phyloP scores from a whole-genome alignment of 2,888 invertebrate species.

The Heliconius cydno region DNA sequence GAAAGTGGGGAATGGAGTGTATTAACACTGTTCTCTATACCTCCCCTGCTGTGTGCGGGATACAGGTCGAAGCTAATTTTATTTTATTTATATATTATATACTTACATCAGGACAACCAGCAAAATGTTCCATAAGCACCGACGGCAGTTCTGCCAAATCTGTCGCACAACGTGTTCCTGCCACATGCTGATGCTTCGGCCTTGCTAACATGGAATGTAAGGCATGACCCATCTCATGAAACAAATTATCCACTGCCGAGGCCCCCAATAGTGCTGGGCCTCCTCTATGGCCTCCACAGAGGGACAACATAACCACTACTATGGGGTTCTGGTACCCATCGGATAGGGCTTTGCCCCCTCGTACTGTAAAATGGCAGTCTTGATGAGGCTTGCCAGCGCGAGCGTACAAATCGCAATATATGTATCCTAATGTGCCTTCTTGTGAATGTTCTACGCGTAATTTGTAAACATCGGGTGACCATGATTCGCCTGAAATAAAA shows the following conservation, averaged over 20 bases:
- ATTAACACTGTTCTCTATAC: too few species aligned
- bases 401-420: conserved; percentile 98
- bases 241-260: conserved; percentile 96
- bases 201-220: conserved; percentile 99
- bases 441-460: conserved; percentile 93
- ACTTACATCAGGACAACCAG: conserved; percentile 90
- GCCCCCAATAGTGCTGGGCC: conserved; percentile 92
- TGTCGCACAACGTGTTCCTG: conserved; percentile 97
- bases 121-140: conserved; percentile 99
- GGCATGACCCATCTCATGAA: conserved; percentile 99
- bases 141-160: conserved; percentile 99
- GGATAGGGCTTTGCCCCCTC: conserved; percentile 91
- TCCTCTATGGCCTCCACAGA: conserved; percentile 87
- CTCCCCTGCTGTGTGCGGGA: too few species aligned
- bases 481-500: conserved; percentile 87
- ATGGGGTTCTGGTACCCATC: conserved; percentile 92
- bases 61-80: too few species aligned
- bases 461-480: conserved; percentile 95
- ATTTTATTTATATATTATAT: background rate
- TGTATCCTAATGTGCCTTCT: conserved; percentile 93
- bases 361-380: conserved; percentile 99
- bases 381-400: conserved; percentile 96
- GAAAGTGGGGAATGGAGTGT: too few species aligned
- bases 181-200: conserved; percentile 97
- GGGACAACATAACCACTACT: conserved; percentile 96